Evolutionary conservation across 1,140 invertebrate genomes (phyloP), one percentile per base, ranked within the genome.

Genomic region (Maniola jurtina): DNA sequence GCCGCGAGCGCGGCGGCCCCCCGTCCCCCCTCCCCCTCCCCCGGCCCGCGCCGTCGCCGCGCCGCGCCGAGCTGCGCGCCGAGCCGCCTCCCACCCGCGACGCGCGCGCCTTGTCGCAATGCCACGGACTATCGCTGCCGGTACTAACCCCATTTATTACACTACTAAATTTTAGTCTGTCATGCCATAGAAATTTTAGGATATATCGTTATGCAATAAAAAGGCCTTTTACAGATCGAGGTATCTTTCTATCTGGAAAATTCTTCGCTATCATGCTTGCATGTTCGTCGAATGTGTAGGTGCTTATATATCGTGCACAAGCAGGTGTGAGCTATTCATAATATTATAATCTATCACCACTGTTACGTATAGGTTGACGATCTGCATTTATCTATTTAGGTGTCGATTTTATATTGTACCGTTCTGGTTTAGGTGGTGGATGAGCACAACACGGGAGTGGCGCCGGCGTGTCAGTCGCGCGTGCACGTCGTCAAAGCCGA

Each of bases 401-500:
- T 38, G 16, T 40, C 14, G 6, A 40, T 16, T 11, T 36, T 10
- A 33, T 13, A 8, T 58, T 40, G 9, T 54, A 16, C 25, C 38
- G 8, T 50, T 61, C 54, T 60, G 16, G 67, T 70, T n/a, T 83
- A 96, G 95, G 95, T 96, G 56, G 95, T 97, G 25, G 95, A 97
- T 77, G 95, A 96, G 80, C 94, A 95, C 67, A 93, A 93, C 67
- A 94, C 95, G 10, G 93, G 92, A 69, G 85, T 93, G 60, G 89
- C 94, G 70, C 95, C 95, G 52, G 94, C 95, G 69, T 93, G 93
- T 65, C 90, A 92, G 14, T 73, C 88, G 16, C 90, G 92, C 68
- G 93, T 95, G 14, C 93, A 95, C 77, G 92, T 97, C 52, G 95
- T 98, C 42, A 97, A 96, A 88, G 95, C 95, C 15, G 96, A 99